phyloP scores from a whole-genome alignment of 2,888 invertebrate species.

The Oligia latruncula region DNA sequence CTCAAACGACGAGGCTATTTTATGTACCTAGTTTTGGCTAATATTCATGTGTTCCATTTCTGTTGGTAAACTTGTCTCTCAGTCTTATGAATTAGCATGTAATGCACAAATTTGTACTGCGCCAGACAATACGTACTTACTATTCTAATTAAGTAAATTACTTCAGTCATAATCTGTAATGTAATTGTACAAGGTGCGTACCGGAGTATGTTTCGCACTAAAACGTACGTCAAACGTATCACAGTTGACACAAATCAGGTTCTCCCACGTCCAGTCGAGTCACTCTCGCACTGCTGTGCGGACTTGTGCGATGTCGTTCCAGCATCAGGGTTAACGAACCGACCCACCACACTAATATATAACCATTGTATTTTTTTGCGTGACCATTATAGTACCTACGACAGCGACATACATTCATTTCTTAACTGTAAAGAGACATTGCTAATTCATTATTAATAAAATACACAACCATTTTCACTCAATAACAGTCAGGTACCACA shows the following conservation, averaged over 20 bases:
- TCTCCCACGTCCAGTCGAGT: constrained; percentile 83
- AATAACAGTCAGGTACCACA: constrained; percentile 38
- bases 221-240: constrained; percentile 71
- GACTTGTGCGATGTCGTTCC: constrained; percentile 70
- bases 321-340: constrained; percentile 82
- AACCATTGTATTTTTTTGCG: constrained; percentile 74
- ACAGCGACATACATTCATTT: constrained; percentile 64
- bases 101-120: constrained; percentile 7
- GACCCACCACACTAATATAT: constrained; percentile 69
- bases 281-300: constrained; percentile 67
- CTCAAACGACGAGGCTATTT: constrained; percentile 1
- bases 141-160: constrained; percentile 71
- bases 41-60: constrained; percentile 5
- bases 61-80: neutral
- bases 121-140: constrained; percentile 23
- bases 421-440: constrained; percentile 67
- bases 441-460: constrained; percentile 60
- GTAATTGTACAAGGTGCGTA: constrained; percentile 74
- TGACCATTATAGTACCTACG: constrained; percentile 59
- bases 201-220: constrained; percentile 69
- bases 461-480: constrained; percentile 56
- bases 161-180: constrained; percentile 77
- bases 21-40: constrained; percentile 5
- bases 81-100: neutral
- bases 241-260: constrained; percentile 82